Evolutionary conservation across 2,113 vertebrate species (phyloP).

Genomic region (Tyto alba): DNA sequence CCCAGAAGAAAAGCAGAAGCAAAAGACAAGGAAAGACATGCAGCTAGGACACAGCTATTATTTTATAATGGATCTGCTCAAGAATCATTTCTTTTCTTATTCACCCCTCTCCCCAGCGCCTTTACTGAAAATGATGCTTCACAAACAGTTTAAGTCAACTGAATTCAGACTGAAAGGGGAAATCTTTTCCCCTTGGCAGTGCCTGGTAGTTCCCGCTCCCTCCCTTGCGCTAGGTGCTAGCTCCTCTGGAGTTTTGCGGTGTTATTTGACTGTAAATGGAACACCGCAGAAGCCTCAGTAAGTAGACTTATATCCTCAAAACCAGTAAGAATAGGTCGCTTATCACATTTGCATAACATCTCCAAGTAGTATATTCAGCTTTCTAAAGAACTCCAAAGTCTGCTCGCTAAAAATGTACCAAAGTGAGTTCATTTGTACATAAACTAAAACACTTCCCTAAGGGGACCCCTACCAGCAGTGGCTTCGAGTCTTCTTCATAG

Average conservation of each 20-base stretch:
- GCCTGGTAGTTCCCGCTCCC: not conserved
- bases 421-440: not conserved
- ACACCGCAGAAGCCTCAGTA: not conserved
- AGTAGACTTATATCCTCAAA: not conserved
- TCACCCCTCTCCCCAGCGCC: not conserved
- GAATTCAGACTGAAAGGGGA: not conserved
- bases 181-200: not conserved
- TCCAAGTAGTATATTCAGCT: not conserved
- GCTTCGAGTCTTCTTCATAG: not conserved
- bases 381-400: not conserved
- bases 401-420: not conserved
- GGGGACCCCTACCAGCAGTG: not conserved
- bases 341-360: not conserved
- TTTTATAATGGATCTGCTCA: not conserved
- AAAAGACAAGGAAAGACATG: not conserved
- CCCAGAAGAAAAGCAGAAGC: not conserved
- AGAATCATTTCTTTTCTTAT: not conserved
- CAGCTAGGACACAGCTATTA: not conserved
- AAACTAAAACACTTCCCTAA: not conserved
- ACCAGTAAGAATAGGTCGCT: not conserved
- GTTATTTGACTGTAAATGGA: not conserved
- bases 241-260: not conserved
- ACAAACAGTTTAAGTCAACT: not conserved
- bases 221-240: not conserved
- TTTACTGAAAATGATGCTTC: not conserved